These are phyloP conservation scores for Myanophis thanlyinensis DNA, from an alignment of 2,113 vertebrate genomes.

Conservation along the genomic window DNA sequence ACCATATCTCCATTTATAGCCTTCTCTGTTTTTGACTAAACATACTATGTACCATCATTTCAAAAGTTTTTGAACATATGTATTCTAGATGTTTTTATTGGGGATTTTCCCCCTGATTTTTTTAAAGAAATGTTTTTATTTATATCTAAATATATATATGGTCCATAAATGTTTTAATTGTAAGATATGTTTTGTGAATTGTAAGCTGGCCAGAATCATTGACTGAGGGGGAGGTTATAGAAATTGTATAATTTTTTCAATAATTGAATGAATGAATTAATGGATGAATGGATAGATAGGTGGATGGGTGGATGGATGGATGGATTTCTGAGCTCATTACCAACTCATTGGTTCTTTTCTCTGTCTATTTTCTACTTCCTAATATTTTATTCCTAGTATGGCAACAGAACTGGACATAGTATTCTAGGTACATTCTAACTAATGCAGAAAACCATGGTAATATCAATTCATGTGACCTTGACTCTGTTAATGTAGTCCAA, in stretches of 20 bases:
- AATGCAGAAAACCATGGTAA: background rate
- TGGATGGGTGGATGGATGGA: background rate
- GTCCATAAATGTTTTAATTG: background rate
- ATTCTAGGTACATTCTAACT: background rate
- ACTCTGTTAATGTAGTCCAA: background rate
- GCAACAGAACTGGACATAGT: background rate
- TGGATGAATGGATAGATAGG: too few relatives aligned
- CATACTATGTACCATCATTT: background rate
- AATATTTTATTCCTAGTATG: background rate
- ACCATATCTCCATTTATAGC: background rate
- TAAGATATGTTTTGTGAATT: background rate
- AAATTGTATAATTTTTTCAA: too few relatives aligned
- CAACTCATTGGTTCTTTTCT: background rate
- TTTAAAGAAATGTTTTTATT: background rate
- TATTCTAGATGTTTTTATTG: background rate
- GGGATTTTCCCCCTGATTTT: background rate
- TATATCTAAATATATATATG: too few relatives aligned
- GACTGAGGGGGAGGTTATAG: background rate
- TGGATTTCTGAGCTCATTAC: background rate
- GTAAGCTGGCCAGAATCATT: background rate
- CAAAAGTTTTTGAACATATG: background rate
- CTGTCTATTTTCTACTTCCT: background rate
- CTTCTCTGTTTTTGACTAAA: background rate
- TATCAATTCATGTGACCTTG: background rate
- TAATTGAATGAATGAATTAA: background rate